Percentiles rank a stretch among this genome's conserved stretches.
Evolutionary conservation across 2,797 vertebrate species (phyloP).

Genomic region (Coracias cyanogaster): DNA sequence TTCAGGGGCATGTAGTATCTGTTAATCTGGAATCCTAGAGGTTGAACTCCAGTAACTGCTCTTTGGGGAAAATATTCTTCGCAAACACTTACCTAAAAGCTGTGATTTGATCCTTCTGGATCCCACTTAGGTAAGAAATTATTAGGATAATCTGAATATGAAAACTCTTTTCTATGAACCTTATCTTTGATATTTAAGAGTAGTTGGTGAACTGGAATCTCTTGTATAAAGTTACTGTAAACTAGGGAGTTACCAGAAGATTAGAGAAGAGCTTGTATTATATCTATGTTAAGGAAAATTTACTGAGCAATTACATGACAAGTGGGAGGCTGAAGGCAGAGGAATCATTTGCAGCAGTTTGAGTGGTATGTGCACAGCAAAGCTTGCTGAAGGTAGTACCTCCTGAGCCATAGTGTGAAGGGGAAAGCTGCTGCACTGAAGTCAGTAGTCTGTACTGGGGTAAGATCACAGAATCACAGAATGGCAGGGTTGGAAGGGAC

Average conservation of each 20-base stretch:
- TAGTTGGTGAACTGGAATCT: background rate
- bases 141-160: background rate
- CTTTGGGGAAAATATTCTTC: background rate
- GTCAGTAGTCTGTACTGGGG: background rate
- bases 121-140: slow-evolving; percentile 1
- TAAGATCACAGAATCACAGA: background rate
- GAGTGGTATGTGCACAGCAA: background rate
- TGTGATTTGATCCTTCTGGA: background rate
- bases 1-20: background rate
- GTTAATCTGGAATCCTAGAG: background rate
- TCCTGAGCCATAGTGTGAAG: background rate
- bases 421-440: background rate
- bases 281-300: background rate
- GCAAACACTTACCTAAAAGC: slow-evolving; percentile 20
- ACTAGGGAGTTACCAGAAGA: background rate
- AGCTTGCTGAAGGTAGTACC: background rate
- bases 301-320: background rate
- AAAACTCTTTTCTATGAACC: background rate
- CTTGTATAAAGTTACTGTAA: slow-evolving; percentile 10
- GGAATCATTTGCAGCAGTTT: background rate
- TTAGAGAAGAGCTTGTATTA: slow-evolving; percentile 12
- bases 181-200: slow-evolving; percentile 7
- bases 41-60: background rate
- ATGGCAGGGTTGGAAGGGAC: too few relatives aligned
- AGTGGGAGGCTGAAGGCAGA: slow-evolving; percentile 12